These are phyloP conservation scores for Drosophila sp. DNA, from an alignment of 1,140 invertebrate genomes.

Conservation along the genomic window DNA sequence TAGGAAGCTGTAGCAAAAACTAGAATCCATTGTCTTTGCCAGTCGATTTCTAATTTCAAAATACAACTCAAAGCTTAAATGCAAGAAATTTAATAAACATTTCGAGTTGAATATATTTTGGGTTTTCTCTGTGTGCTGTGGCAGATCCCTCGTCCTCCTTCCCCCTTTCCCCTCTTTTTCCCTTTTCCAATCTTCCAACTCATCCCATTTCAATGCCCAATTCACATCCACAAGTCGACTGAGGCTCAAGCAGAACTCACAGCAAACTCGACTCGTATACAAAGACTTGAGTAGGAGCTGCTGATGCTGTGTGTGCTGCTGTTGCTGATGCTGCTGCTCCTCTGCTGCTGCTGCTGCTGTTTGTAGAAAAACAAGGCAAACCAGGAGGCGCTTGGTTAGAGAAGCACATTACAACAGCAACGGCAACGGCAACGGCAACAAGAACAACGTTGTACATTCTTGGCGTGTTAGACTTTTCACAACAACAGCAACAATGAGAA, in stretches of 20 bases:
- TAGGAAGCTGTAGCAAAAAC: slow-evolving; percentile 7
- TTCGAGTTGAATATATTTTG: slow-evolving; percentile 75
- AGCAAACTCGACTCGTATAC: slow-evolving; percentile 31
- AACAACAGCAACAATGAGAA: slow-evolving; percentile 64
- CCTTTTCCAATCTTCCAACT: slow-evolving; percentile 13
- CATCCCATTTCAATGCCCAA: slow-evolving; percentile 18
- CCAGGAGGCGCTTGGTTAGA: slow-evolving; percentile 24
- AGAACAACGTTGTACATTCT: slow-evolving; percentile 72
- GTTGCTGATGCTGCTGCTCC: slow-evolving; percentile 32
- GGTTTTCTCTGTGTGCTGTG: slow-evolving; percentile 39
- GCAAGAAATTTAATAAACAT: slow-evolving; percentile 82
- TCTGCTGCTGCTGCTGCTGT: slow-evolving; percentile 51
- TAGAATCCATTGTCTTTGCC: slow-evolving; percentile 45
- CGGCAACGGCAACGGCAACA: slow-evolving; percentile 56
- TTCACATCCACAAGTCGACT: slow-evolving; percentile 28
- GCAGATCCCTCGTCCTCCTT: slow-evolving; percentile 7
- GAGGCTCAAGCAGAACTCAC: slow-evolving; percentile 44
- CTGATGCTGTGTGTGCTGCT: slow-evolving; percentile 45
- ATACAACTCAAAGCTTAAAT: slow-evolving; percentile 71
- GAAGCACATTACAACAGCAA: slow-evolving; percentile 68
- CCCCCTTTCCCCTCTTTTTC: slow-evolving; percentile 2
- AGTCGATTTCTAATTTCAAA: slow-evolving; percentile 57
- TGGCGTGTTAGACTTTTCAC: slow-evolving; percentile 76
- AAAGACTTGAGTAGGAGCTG: slow-evolving; percentile 56
- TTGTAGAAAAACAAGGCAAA: slow-evolving; percentile 71